Percentiles rank a stretch among this genome's conserved stretches.
Evolutionary conservation across 2,888 invertebrate genomes (phyloP).

Genomic region (Gari tellinella): DNA sequence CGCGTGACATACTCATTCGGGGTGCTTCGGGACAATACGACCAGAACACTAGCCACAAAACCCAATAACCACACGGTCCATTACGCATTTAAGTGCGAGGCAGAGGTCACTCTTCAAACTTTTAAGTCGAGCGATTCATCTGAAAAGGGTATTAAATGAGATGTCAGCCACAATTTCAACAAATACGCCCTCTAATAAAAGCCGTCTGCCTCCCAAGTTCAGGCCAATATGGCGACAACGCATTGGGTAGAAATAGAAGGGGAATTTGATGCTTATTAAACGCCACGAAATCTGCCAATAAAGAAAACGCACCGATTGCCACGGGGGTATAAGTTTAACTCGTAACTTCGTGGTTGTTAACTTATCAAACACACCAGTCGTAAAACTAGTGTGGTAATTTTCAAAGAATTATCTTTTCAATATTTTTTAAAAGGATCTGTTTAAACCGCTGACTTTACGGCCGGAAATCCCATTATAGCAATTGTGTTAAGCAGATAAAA

Average conservation of each 20-base stretch:
- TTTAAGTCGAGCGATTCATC: constrained; percentile 35
- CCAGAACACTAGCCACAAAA: constrained; percentile 25
- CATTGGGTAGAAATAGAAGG: constrained; percentile 2
- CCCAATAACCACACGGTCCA: constrained; percentile 55
- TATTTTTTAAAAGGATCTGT: constrained; percentile 27
- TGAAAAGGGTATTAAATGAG: constrained; percentile 36
- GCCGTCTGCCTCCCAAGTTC: constrained; percentile 27
- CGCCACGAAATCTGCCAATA: constrained; percentile 21
- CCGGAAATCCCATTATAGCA: constrained; percentile 36
- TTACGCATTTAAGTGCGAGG: constrained; percentile 36
- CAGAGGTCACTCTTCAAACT: constrained; percentile 31
- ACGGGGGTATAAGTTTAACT: constrained; percentile 9
- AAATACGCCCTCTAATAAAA: constrained; percentile 48
- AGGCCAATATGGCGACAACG: constrained; percentile 37
- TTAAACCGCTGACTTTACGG: constrained; percentile 51
- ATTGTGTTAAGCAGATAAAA: constrained; percentile 30
- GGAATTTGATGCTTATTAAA: constrained; percentile 47
- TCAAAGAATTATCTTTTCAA: constrained; percentile 47
- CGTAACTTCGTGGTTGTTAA: constrained; percentile 4
- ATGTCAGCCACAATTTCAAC: constrained; percentile 41
- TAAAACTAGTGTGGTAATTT: constrained; percentile 30
- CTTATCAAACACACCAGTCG: constrained; percentile 6
- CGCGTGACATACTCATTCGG: constrained; percentile 38
- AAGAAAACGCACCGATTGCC: constrained; percentile 22
- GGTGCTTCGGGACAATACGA: constrained; percentile 42